Evolutionary conservation across 1,140 invertebrate genomes (phyloP), one percentile per base, ranked within the genome.

Genomic region (Aleiodes sp.): DNA sequence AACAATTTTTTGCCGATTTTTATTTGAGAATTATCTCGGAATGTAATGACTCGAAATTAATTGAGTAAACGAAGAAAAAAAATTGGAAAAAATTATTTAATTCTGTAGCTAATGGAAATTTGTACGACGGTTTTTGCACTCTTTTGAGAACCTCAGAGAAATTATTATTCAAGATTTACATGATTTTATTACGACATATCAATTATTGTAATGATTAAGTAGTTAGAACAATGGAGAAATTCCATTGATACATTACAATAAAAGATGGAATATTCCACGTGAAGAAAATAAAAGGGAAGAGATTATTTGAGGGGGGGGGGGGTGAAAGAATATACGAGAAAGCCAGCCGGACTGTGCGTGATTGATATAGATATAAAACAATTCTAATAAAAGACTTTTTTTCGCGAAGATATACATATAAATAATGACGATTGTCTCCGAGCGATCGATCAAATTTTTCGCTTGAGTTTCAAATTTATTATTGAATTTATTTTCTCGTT

Each of bases 341-440:
- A 52, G 26, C 4, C 46, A 52, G 12, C 46, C 46, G 46, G 4
- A 21, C 19, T 24, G 26, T 52, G 46, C 46, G 46, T 52, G 46
- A 52, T 52, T 52, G 46, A 52, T 52, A 52, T 52, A 52, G 19
- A 52, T 52, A 52, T 52, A 52, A 24, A 24, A 16, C 21, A 16
- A n/a, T n/a, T 52, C 46, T 52, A 52, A 52, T 52, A 52, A 52
- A 52, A 52, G 46, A 12, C n/a, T 24, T 19, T 21, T n/a, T n/a
- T n/a, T n/a, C n/a, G n/a, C n/a, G 12, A 52, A 52, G 4, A 46
- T 2, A 52, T 24, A 52, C 12, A 52, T 52, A 52, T 21, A 52
- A 24, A 16, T 52, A 52, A 24, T 24, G 46, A 8, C 46, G 46
- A 52, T 52, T 52, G 46, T 24, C 46, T 7, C 19, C 6, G 4